Evolutionary conservation across 2,888 invertebrate genomes (phyloP).

Genomic region (Allacma fusca): DNA sequence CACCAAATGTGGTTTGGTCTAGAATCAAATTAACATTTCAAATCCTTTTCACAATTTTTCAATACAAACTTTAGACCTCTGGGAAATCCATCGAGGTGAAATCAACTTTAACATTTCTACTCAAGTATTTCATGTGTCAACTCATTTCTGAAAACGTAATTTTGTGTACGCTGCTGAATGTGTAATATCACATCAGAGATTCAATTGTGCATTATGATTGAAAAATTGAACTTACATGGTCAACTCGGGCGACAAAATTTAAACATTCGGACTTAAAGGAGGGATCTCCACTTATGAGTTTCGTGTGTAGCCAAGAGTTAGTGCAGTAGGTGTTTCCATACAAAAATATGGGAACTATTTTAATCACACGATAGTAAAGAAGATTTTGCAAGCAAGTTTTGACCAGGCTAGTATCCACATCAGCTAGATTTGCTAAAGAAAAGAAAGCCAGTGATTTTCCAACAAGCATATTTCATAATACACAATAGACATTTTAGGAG

Average conservation of each 20-base stretch:
- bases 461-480: neutral
- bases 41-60: conserved; percentile 20
- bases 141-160: neutral
- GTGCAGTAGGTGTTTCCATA: conserved; percentile 87
- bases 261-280: conserved; percentile 77
- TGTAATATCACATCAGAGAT: too few species aligned
- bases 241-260: conserved; percentile 74
- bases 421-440: conserved; percentile 72
- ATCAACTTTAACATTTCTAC: neutral
- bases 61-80: conserved; percentile 9
- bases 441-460: too few species aligned
- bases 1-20: conserved; percentile 73
- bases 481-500: neutral
- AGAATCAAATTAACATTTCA: conserved; percentile 65
- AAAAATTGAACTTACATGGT: conserved; percentile 65
- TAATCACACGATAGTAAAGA: conserved; percentile 78
- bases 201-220: too few species aligned
- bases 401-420: conserved; percentile 91
- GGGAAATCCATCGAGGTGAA: neutral
- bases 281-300: conserved; percentile 71
- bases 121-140: neutral
- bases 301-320: conserved; percentile 70
- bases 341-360: conserved; percentile 80
- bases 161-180: too few species aligned
- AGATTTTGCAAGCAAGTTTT: conserved; percentile 94